A percentile compares a stretch with the other conserved stretches of the same genome.
These are phyloP conservation scores for Phalera bucephala DNA, from an alignment of 2,888 invertebrate genomes.

Conservation along the genomic window DNA sequence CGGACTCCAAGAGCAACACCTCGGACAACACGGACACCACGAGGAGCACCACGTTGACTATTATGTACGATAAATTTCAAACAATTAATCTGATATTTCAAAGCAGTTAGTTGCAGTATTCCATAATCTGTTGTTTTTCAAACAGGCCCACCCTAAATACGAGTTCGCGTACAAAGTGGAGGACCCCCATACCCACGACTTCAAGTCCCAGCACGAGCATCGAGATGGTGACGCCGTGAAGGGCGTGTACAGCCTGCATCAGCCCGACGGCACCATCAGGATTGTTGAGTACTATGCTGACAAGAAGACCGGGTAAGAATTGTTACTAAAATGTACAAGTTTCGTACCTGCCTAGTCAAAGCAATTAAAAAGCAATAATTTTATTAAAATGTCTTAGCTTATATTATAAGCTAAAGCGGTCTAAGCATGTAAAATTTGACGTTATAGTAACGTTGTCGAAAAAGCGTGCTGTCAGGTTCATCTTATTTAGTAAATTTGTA, in stretches of 20 bases:
- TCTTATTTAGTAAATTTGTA: too few relatives aligned
- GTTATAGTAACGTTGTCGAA: too few relatives aligned
- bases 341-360: too few relatives aligned
- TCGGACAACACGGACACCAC: background rate
- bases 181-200: conserved; percentile 79
- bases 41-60: conserved; percentile 16
- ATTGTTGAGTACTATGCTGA: conserved; percentile 76
- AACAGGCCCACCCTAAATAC: conserved; percentile 13
- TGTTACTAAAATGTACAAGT: too few relatives aligned
- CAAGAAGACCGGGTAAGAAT: conserved; percentile 46
- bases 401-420: too few relatives aligned
- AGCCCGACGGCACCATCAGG: conserved; percentile 10
- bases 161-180: conserved; percentile 63
- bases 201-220: conserved; percentile 63
- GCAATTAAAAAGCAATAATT: too few relatives aligned
- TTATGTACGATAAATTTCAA: conserved; percentile 15
- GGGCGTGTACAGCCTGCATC: conserved; percentile 45
- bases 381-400: too few relatives aligned
- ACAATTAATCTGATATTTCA: background rate
- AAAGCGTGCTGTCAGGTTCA: too few relatives aligned
- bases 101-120: background rate
- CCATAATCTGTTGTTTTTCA: background rate
- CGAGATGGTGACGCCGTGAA: conserved; percentile 35
- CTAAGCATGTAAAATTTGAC: too few relatives aligned
- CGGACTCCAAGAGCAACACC: too few relatives aligned